Conservation (phyloP, 2,113 vertebrate species). For the Empidonax alnorum region DNA sequence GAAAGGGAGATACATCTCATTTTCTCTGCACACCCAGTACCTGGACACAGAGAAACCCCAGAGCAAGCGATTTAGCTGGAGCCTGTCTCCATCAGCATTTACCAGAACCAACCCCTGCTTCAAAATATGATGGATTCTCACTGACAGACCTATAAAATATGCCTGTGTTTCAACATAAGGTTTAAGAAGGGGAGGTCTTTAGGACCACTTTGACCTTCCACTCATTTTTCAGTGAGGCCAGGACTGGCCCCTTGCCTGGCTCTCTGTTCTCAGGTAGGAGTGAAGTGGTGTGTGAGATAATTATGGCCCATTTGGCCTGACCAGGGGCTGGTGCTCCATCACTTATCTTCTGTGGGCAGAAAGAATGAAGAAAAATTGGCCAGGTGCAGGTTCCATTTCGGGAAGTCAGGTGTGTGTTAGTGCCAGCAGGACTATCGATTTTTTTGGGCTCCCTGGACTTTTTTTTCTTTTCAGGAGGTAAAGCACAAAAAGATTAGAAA, state of each 20-base stretch:
- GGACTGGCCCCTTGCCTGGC: background rate
- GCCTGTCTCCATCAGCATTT: background rate
- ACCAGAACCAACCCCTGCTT: background rate
- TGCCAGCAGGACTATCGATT: background rate
- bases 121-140: fast-evolving
- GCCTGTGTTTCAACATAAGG: background rate
- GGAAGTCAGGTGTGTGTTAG: background rate
- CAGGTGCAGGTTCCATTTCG: background rate
- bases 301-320: background rate
- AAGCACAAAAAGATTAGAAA: background rate
- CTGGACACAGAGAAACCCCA: background rate
- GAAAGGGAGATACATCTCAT: background rate
- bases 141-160: background rate
- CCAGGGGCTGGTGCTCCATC: background rate
- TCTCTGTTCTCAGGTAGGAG: background rate
- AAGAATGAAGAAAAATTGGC: background rate
- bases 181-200: background rate
- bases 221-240: background rate
- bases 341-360: background rate
- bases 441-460: background rate
- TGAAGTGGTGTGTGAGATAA: background rate
- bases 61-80: background rate
- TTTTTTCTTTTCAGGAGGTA: no score
- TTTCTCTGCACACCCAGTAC: background rate
- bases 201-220: background rate